Base-by-base conservation (phyloP, 2,797 vertebrate species). In the Odontamblyopus rebecca region DNA sequence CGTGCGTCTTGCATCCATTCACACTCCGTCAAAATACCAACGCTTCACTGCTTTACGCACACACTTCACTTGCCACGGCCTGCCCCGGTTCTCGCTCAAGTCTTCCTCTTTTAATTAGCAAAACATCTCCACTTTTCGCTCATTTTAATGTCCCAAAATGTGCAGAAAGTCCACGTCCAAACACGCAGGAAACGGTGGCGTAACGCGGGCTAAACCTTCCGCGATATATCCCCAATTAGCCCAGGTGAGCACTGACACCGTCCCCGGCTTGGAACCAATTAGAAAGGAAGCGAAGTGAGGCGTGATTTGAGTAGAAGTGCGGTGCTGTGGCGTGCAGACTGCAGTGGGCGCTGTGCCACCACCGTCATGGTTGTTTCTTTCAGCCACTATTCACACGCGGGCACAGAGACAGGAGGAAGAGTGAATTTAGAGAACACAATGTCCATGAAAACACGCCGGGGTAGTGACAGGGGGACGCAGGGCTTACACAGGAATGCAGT, bases 341-440 rank as follows among this genome's bases (percentile, higher is more conserved):
- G 84, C 85, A 82, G 85, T 70, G 72, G 84, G 80, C 81, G 84
- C 84, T 68, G 74, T 72, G 82, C 76, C 82, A 74, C 35, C 63
- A 0, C 73, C 71, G 56, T 41, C 62, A 0, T 72, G 69, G 57
- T 61, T 41, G 61, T 38, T 63, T 63, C 61, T 35, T 63, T 27
- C 62, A 74, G 48, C 81, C 67, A 81, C 81, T 74, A 64, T 29
- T 75, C 66, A 56, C 75, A 61, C 61, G 75, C 77, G 71, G 35
- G 19, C n/a, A 38, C 4, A 19, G 19, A 63, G 35, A 35, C 30
- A n/a, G 29, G 16, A 29, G 27, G 60, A 18, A 19, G 18, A 62
- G 30, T 19, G 60, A 2, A 30, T 61, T 61, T 35, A n/a, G 60
- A n/a, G 60, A 19, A 8, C 15, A 5, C 57, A 8, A 60, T 9